Evolutionary conservation across 2,113 vertebrate genomes (phyloP).

Genomic region (Ctenodactylus gundi): DNA sequence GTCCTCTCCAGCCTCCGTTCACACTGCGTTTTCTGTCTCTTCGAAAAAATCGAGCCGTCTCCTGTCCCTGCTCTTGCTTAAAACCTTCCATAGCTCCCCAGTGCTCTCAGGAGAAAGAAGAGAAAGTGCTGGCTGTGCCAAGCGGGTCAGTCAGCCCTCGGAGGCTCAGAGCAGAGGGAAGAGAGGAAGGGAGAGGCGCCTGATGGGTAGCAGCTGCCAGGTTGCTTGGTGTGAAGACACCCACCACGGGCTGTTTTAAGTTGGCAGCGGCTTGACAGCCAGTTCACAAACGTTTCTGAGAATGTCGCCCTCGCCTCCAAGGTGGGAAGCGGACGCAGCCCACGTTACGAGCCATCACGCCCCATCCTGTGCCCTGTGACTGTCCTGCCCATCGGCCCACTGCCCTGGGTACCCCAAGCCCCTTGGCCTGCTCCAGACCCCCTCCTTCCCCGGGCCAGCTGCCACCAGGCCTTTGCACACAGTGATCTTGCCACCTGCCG

Average conservation of each 20-base stretch:
- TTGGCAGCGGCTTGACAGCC: not conserved
- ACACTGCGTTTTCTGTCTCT: not conserved
- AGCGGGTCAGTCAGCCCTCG: not conserved
- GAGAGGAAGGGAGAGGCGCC: not conserved
- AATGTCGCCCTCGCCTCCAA: not conserved
- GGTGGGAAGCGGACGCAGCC: not conserved
- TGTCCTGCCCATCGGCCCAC: not conserved
- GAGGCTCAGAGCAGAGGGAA: not conserved
- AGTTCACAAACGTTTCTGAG: not conserved
- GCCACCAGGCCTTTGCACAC: not conserved
- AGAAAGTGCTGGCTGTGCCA: not conserved
- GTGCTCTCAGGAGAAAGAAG: not conserved
- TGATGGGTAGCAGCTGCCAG: not conserved
- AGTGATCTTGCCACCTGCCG: not conserved
- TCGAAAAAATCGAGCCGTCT: not conserved
- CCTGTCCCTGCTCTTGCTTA: not conserved
- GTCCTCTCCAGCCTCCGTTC: no score
- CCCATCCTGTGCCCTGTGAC: accelerated
- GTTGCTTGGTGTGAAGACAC: not conserved
- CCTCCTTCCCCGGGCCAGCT: accelerated
- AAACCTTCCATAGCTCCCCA: not conserved
- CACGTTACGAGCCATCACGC: accelerated
- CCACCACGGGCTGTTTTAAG: not conserved
- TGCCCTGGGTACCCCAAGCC: not conserved
- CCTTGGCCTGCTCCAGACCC: not conserved